phyloP scores from a whole-genome alignment of 92 coral and sea anemone species.

The Heteractis magnifica region DNA sequence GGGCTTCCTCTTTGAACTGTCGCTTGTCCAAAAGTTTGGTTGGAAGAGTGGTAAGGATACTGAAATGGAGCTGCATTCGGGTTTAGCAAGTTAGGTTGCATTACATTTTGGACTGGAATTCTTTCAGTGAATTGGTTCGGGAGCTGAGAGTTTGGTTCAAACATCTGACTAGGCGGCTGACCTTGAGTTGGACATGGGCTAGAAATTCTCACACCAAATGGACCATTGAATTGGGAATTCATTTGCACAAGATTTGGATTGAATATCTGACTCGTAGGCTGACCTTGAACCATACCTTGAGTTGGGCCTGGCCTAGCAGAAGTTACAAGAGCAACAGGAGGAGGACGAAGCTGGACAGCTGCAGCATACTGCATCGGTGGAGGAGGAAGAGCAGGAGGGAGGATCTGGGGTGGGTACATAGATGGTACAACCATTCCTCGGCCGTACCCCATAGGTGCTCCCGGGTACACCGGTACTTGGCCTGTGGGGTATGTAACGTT shows the following conservation, averaged over 20 bases:
- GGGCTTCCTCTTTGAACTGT: background rate
- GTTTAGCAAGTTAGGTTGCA: background rate
- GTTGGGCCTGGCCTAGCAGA: background rate
- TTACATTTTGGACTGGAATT: background rate
- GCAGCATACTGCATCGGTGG: background rate
- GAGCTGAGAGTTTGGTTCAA: background rate
- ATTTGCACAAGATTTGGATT: background rate
- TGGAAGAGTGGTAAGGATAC: background rate
- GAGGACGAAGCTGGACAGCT: background rate
- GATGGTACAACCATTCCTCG: background rate
- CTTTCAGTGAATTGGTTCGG: background rate
- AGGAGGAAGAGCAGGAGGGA: background rate
- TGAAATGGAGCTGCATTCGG: background rate
- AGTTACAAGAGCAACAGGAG: background rate
- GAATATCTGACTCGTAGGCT: background rate
- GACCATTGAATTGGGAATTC: background rate
- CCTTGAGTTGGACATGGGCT: background rate
- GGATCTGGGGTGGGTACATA: background rate
- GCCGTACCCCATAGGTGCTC: background rate
- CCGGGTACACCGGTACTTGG: slow-evolving; percentile 8
- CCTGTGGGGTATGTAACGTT: slow-evolving; percentile 9
- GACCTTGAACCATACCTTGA: background rate
- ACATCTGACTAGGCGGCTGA: background rate
- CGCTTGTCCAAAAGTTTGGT: background rate
- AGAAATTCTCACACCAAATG: background rate